Evolutionary conservation across 1,140 invertebrate species (phyloP).

Genomic region (Heliconius nattereri): DNA sequence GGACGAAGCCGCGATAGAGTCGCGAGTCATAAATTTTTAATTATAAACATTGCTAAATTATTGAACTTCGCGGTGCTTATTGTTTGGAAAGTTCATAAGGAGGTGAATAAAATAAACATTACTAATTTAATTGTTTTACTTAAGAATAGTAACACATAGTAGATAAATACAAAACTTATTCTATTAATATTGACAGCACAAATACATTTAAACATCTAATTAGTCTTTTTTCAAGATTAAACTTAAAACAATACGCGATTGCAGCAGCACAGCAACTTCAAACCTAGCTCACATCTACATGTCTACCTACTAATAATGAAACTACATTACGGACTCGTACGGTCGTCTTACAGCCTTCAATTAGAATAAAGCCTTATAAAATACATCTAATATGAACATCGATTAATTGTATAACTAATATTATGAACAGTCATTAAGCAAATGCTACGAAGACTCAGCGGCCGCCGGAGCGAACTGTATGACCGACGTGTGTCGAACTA

Average conservation of each 20-base stretch:
- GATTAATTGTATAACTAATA: slow-evolving; percentile 13
- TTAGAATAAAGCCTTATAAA: slow-evolving; percentile 52
- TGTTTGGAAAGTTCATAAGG: not conserved
- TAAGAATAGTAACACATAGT: slow-evolving; percentile 47
- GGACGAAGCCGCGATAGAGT: no score
- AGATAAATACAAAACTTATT: slow-evolving; percentile 62
- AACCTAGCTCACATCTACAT: slow-evolving; percentile 30
- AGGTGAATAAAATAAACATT: slow-evolving; percentile 29
- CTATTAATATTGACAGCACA: slow-evolving; percentile 55
- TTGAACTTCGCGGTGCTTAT: not conserved
- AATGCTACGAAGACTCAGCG: slow-evolving; percentile 58
- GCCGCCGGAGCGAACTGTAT: slow-evolving; percentile 89
- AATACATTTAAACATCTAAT: slow-evolving; percentile 59
- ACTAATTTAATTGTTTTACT: slow-evolving; percentile 34
- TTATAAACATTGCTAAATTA: no score
- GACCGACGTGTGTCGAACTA: slow-evolving; percentile 87
- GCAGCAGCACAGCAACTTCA: slow-evolving; percentile 35
- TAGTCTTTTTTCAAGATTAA: slow-evolving; percentile 57
- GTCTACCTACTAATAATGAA: slow-evolving; percentile 31
- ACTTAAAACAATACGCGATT: slow-evolving; percentile 40
- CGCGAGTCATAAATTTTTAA: no score
- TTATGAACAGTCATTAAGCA: slow-evolving; percentile 25
- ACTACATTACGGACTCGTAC: slow-evolving; percentile 48
- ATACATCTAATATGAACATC: slow-evolving; percentile 26
- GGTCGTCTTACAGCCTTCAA: slow-evolving; percentile 52